phyloP scores from a whole-genome alignment of 1,140 invertebrate species.

The Oscheius sp. region DNA sequence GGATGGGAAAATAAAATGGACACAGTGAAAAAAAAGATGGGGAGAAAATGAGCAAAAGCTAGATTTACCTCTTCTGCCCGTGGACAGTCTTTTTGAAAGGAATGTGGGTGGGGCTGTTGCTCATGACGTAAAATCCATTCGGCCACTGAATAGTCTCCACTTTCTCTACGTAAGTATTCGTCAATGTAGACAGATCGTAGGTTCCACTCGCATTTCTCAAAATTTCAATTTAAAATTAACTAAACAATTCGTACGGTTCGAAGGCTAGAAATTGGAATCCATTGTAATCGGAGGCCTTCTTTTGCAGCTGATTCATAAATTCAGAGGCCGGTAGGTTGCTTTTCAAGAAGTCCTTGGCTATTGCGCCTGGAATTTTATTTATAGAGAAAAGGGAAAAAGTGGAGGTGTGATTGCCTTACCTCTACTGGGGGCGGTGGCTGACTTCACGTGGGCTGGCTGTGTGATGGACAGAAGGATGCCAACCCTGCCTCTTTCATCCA shows the following conservation, averaged over 20 bases:
- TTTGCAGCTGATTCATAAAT: slow-evolving; percentile 22
- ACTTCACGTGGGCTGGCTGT: slow-evolving; percentile 28
- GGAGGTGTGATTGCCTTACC: slow-evolving; percentile 20
- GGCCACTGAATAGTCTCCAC: slow-evolving; percentile 42
- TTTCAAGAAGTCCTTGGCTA: slow-evolving; percentile 36
- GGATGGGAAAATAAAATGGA: no score
- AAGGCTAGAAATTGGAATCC: slow-evolving; percentile 46
- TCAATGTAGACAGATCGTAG: slow-evolving; percentile 37
- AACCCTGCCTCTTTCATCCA: slow-evolving; percentile 37
- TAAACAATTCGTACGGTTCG: slow-evolving; percentile 47
- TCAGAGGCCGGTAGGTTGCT: not conserved
- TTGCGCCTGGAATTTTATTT: slow-evolving; percentile 39
- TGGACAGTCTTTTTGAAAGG: slow-evolving; percentile 47
- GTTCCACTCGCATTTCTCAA: slow-evolving; percentile 32
- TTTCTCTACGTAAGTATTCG: slow-evolving; percentile 24
- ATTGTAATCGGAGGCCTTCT: slow-evolving; percentile 37
- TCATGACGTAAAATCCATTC: slow-evolving; percentile 42
- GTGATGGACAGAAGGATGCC: slow-evolving; percentile 50
- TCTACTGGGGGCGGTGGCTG: slow-evolving; percentile 32
- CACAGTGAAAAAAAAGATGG: no score
- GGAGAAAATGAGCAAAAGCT: no score
- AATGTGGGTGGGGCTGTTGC: slow-evolving; percentile 39
- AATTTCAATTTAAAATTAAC: no score
- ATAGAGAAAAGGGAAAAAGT: slow-evolving; percentile 1
- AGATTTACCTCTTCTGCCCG: slow-evolving; percentile 38